These are phyloP conservation scores for Ochlodes sylvanus DNA, from an alignment of 2,888 invertebrate genomes.

Conservation along the genomic window DNA sequence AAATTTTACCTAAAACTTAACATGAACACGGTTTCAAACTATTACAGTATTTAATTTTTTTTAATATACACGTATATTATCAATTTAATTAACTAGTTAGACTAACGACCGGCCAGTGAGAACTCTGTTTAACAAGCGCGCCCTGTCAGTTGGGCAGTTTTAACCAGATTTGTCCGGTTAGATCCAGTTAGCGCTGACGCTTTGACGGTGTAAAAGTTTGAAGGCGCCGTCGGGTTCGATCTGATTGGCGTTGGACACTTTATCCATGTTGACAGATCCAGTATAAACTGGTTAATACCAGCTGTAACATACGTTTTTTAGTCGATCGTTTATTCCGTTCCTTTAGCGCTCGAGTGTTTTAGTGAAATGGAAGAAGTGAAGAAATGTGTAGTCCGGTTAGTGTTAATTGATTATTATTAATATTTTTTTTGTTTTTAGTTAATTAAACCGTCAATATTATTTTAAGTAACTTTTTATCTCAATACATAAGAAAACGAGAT, in stretches of 20 bases:
- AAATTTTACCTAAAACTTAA: too few relatives aligned
- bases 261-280: slow-evolving; percentile 12
- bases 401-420: too few relatives aligned
- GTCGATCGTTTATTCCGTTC: background rate
- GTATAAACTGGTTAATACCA: slow-evolving; percentile 5
- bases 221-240: slow-evolving; percentile 16
- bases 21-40: too few relatives aligned
- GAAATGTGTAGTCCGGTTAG: too few relatives aligned
- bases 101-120: background rate
- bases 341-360: background rate
- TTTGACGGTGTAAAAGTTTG: slow-evolving; percentile 43
- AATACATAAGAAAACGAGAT: too few relatives aligned
- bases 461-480: too few relatives aligned
- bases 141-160: slow-evolving; percentile 41
- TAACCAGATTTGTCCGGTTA: slow-evolving; percentile 57
- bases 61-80: too few relatives aligned
- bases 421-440: too few relatives aligned
- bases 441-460: too few relatives aligned
- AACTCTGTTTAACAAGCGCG: slow-evolving; percentile 4
- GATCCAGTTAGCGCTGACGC: slow-evolving; percentile 50
- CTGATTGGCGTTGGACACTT: slow-evolving; percentile 34
- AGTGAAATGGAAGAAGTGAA: background rate
- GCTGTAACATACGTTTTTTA: background rate
- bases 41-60: background rate
- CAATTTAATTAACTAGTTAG: background rate